A percentile compares a stretch with the other conserved stretches of the same genome.
Evolutionary conservation across 2,888 invertebrate species (phyloP).

Genomic region (Cyclophora albipunctata): DNA sequence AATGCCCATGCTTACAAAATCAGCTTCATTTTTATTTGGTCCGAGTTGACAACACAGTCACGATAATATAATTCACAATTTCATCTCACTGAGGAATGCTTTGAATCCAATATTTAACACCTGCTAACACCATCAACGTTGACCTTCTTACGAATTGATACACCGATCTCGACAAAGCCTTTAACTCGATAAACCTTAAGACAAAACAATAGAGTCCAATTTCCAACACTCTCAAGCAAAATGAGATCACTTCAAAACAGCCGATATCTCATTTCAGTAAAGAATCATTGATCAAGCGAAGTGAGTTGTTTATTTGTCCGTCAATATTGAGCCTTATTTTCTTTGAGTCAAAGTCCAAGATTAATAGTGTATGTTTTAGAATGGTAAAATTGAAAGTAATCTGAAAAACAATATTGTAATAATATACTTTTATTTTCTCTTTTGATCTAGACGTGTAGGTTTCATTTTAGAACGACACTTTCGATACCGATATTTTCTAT

Average conservation of each 20-base stretch:
- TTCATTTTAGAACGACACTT: too few species aligned
- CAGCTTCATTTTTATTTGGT: too few species aligned
- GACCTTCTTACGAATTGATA: slow-evolving; percentile 15
- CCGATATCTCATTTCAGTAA: slow-evolving; percentile 10
- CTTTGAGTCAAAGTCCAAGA: slow-evolving; percentile 4
- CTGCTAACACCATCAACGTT: slow-evolving; percentile 11
- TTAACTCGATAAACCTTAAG: not conserved
- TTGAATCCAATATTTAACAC: slow-evolving; percentile 1
- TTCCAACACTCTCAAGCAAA: slow-evolving; percentile 3
- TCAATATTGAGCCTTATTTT: slow-evolving; percentile 10
- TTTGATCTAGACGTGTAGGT: too few species aligned
- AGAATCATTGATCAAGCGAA: slow-evolving; percentile 15
- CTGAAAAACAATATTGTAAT: too few species aligned
- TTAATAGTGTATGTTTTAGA: slow-evolving; percentile 1
- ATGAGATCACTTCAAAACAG: slow-evolving; percentile 10
- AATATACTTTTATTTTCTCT: too few species aligned
- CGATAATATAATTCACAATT: too few species aligned
- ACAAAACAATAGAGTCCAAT: slow-evolving; percentile 4
- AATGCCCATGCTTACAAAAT: too few species aligned
- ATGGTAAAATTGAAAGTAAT: not conserved
- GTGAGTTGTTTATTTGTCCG: slow-evolving; percentile 10
- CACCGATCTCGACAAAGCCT: slow-evolving; percentile 1
- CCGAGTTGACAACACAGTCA: too few species aligned
- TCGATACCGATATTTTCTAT: too few species aligned
- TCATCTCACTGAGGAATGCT: too few species aligned